Base-by-base conservation (phyloP, 2,797 vertebrate genomes). In the Sciaenops ocellatus region DNA sequence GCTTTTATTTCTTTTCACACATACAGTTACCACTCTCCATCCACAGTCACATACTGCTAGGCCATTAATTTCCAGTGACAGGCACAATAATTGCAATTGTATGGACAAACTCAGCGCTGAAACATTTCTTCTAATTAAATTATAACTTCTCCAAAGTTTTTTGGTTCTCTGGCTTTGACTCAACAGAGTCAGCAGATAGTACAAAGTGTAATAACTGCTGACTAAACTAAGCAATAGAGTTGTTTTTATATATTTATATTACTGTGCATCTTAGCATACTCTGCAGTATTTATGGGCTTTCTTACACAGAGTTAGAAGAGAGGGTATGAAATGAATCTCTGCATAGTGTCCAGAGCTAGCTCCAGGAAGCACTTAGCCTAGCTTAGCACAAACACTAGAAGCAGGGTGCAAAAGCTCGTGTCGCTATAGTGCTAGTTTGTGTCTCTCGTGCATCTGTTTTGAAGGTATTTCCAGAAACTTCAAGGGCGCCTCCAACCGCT, bases 1-100 rank as follows among this genome's bases (percentile, higher is more conserved):
- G 80, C 80, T 85, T 79, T 56, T 52, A 52, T 81, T 84, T 74
- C 65, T 84, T 78, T 86, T 81, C 81, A 84, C 76, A 69, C 79
- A 65, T 67, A 63, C 60, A 72, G 65, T 73, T 41, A 51, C 46
- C 56, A 54, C 63, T 52, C 78, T 67, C 63, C 65, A 50, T 67
- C 63, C 65, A 50, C n/a, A 74, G 51, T 76, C 78, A 56, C 68
- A 67, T 46, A 52, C 66, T 82, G 72, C 55, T 13, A n/a, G 41
- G 56, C 51, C 65, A 52, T 76, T 56, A 18, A 50, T 82, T 80
- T 69, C 44, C 56, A 66, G 9, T 81, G 83, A 85, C 77, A 79
- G 64, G 16, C 65, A 16, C 13, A 15, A 44, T 78, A 79, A 81
- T 69, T 72, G 64, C 22, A 65, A 54, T 8, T 79, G 56, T 73